Conservation (phyloP, 2,113 vertebrate species). For the Charadrius vociferus region DNA sequence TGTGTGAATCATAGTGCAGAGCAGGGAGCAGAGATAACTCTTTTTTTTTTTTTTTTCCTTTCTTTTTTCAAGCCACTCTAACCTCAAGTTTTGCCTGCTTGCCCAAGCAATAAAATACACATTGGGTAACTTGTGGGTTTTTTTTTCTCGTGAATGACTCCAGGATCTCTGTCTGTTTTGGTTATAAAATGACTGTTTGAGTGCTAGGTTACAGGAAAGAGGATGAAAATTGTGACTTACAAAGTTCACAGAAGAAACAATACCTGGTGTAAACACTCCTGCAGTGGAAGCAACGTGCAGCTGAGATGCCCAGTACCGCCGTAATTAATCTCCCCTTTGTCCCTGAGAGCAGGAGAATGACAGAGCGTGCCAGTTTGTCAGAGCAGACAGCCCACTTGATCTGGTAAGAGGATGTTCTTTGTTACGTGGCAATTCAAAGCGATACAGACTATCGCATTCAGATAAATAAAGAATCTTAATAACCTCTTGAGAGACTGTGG, state of each 20-base stretch:
- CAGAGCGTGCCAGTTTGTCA: neutral
- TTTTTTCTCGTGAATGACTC: neutral
- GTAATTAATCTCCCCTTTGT: too few species aligned
- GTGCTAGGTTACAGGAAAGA: neutral
- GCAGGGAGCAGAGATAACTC: neutral
- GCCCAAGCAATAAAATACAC: neutral
- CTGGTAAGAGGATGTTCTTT: neutral
- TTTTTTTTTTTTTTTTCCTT: too few species aligned
- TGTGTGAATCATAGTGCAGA: neutral
- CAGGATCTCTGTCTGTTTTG: neutral
- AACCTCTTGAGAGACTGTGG: neutral
- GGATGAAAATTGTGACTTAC: neutral
- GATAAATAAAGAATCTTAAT: neutral
- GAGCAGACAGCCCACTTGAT: neutral
- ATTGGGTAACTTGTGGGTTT: too few species aligned
- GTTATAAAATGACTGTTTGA: neutral
- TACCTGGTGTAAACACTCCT: neutral
- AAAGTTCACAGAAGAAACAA: neutral
- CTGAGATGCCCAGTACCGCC: neutral
- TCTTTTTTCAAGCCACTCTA: neutral
- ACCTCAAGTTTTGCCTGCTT: neutral
- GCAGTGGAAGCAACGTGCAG: neutral
- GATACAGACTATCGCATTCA: accelerated
- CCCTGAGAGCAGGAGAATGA: neutral
- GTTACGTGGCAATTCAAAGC: neutral